These are phyloP conservation scores for Oncorhynchus keta DNA, from an alignment of 2,113 vertebrate genomes.

Conservation along the genomic window DNA sequence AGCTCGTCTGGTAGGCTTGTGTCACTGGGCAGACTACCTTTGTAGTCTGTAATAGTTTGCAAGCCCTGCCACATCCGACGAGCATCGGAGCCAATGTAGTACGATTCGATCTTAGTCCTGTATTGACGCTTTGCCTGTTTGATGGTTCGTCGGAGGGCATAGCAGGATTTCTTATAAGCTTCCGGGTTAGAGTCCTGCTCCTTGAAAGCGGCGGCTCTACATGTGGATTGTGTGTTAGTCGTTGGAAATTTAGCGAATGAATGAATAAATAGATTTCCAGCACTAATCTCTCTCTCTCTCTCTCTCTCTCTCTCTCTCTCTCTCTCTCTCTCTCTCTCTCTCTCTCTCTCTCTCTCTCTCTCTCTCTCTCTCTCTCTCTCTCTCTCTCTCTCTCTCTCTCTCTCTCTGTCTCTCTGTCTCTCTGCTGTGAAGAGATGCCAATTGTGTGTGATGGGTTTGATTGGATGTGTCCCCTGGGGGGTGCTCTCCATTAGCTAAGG, in stretches of 20 bases:
- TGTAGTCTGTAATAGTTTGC: too few relatives aligned
- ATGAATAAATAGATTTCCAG: slow-evolving; percentile 70
- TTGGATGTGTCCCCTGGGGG: slow-evolving; percentile 78
- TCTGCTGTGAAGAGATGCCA: slow-evolving; percentile 74
- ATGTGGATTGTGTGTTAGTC: neutral
- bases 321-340: too few relatives aligned
- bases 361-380: neutral
- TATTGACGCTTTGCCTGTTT: too few relatives aligned
- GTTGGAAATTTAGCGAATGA: slow-evolving; percentile 62
- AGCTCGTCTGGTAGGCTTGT: too few relatives aligned
- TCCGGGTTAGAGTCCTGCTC: too few relatives aligned
- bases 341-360: slow-evolving; percentile 44
- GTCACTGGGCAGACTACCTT: too few relatives aligned
- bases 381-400: neutral
- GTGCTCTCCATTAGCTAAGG: slow-evolving; percentile 82
- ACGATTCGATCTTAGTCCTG: too few relatives aligned
- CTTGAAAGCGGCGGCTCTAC: neutral
- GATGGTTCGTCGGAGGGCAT: too few relatives aligned
- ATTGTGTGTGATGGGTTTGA: slow-evolving; percentile 81
- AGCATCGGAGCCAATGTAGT: too few relatives aligned
- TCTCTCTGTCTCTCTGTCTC: slow-evolving; percentile 34
- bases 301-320: neutral
- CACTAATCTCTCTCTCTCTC: slow-evolving; percentile 57
- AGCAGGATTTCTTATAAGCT: too few relatives aligned
- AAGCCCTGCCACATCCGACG: too few relatives aligned